phyloP scores from a whole-genome alignment of 2,888 invertebrate species.

The Athalia circularis region DNA sequence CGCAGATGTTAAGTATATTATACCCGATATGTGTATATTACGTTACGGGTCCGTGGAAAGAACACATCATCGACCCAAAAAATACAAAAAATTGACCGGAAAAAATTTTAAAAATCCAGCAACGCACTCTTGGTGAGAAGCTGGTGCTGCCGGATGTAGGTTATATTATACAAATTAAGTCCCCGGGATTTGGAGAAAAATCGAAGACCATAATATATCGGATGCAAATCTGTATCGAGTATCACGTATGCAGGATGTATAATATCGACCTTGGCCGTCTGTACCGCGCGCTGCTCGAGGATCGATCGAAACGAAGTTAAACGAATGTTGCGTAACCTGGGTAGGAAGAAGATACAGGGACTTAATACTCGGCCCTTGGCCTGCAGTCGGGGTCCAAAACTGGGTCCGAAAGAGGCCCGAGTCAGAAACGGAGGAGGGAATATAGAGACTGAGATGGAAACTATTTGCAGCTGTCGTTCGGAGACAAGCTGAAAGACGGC shows the following conservation, averaged over 20 bases:
- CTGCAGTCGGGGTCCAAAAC: slow-evolving; percentile 21
- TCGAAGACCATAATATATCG: no score
- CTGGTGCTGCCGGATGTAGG: not conserved
- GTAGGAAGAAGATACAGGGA: slow-evolving; percentile 16
- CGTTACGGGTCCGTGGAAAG: slow-evolving; percentile 4
- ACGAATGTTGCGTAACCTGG: slow-evolving; percentile 33
- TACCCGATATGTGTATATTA: no score
- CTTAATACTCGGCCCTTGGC: slow-evolving; percentile 16
- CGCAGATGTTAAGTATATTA: slow-evolving; percentile 29
- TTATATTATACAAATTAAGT: not conserved
- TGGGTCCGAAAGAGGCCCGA: slow-evolving; percentile 32
- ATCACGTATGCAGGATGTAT: not conserved
- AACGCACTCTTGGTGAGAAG: not conserved
- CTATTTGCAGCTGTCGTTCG: slow-evolving; percentile 44
- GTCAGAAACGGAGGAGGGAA: slow-evolving; percentile 19
- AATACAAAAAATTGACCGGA: slow-evolving; percentile 19
- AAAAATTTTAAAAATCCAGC: not conserved
- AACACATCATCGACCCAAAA: no score
- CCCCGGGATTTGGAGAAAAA: no score
- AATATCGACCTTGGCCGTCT: slow-evolving; percentile 34
- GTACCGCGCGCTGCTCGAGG: not conserved
- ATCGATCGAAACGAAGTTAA: slow-evolving; percentile 1
- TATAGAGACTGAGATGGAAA: slow-evolving; percentile 22
- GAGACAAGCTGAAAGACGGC: slow-evolving; percentile 46
- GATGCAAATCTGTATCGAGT: not conserved